Percentiles rank a stretch among this genome's conserved stretches.
Evolutionary conservation across 1,140 invertebrate genomes (phyloP).

Genomic region (Copidosoma floridanum): DNA sequence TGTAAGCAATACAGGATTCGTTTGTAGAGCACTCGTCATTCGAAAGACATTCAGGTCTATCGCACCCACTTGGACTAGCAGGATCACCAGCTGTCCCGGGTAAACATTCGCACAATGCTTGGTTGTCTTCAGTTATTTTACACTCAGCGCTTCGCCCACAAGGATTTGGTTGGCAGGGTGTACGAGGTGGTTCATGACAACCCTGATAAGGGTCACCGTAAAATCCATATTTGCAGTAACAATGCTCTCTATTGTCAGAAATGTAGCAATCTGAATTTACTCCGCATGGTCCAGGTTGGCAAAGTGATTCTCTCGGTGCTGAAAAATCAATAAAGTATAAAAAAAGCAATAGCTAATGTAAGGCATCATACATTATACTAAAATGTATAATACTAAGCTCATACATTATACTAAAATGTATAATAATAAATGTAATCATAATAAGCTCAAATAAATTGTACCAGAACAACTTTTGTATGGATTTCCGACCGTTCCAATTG

Average conservation of each 20-base stretch:
- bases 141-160: slow-evolving; percentile 77
- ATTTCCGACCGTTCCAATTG: slow-evolving; percentile 72
- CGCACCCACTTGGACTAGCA: slow-evolving; percentile 66
- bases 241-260: slow-evolving; percentile 70
- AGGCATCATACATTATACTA: no score
- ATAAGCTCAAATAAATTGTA: no score
- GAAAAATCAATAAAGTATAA: slow-evolving; percentile 14
- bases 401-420: no score
- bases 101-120: slow-evolving; percentile 71
- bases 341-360: background rate
- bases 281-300: slow-evolving; percentile 76
- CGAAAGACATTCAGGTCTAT: slow-evolving; percentile 73
- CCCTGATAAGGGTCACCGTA: slow-evolving; percentile 73
- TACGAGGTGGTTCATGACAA: slow-evolving; percentile 65
- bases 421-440: no score
- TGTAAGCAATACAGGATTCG: slow-evolving; percentile 74
- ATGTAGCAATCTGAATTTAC: slow-evolving; percentile 77
- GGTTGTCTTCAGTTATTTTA: slow-evolving; percentile 64
- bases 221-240: slow-evolving; percentile 73
- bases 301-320: slow-evolving; percentile 58
- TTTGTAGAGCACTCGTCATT: slow-evolving; percentile 71
- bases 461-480: slow-evolving; percentile 71
- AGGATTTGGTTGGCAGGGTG: slow-evolving; percentile 72
- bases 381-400: no score
- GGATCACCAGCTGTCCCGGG: slow-evolving; percentile 78